Evolutionary conservation across 2,113 vertebrate species (phyloP).

Genomic region (Nibea coibor): DNA sequence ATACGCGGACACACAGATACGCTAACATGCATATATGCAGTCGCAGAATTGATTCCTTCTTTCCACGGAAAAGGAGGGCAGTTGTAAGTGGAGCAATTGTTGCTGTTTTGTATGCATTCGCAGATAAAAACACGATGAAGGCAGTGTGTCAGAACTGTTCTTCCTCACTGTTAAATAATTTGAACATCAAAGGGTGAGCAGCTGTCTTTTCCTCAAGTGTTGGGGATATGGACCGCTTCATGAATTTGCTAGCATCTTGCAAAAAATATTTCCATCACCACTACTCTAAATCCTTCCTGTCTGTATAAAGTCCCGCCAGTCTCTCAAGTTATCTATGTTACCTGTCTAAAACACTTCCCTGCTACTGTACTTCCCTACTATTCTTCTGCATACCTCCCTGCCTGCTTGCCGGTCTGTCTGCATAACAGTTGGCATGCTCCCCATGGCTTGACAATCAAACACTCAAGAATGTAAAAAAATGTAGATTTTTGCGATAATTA

Average conservation of each 20-base stretch:
- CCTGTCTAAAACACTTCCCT: conserved; percentile 36
- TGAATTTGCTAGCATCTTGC: conserved; percentile 3
- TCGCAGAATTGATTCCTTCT: conserved; percentile 26
- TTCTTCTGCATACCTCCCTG: conserved; percentile 45
- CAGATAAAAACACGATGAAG: conserved; percentile 8
- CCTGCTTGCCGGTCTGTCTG: conserved; percentile 36
- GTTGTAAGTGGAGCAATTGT: conserved; percentile 12
- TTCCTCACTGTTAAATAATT: conserved; percentile 14
- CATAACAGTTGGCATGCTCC: conserved; percentile 50
- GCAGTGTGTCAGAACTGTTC: conserved; percentile 24
- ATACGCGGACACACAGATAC: conserved; percentile 9
- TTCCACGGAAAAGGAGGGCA: conserved; percentile 27
- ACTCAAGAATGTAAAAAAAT: conserved; percentile 50
- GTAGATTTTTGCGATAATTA: conserved; percentile 55
- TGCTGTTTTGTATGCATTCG: conserved; percentile 17
- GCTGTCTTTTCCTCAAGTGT: not conserved
- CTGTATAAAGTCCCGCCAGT: not conserved
- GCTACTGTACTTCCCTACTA: conserved; percentile 13
- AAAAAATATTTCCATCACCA: conserved; percentile 5
- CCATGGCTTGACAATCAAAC: conserved; percentile 54
- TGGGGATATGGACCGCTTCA: not conserved
- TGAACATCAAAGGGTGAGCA: conserved; percentile 32
- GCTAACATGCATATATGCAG: not conserved
- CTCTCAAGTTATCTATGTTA: conserved; percentile 4
- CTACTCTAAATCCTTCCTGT: not conserved